These are phyloP conservation scores for Koerneria pararmatus DNA, from an alignment of 2,888 invertebrate species.

Conservation along the genomic window DNA sequence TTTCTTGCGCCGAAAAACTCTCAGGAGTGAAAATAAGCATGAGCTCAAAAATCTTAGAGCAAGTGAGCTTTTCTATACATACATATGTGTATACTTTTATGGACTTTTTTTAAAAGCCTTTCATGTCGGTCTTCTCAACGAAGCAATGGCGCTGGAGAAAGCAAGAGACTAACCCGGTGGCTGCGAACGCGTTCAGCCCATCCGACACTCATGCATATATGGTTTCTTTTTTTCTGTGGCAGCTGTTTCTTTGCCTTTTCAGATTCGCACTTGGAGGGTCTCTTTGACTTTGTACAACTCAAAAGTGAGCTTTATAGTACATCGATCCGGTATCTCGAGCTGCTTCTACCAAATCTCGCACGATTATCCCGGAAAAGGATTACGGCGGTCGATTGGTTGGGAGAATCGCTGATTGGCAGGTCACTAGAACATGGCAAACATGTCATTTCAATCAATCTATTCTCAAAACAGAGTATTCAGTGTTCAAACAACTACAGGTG, in stretches of 20 bases:
- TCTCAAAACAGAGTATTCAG: not conserved
- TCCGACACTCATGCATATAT: too few species aligned
- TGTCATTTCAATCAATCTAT: not conserved
- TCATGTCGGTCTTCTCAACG: conserved; percentile 31
- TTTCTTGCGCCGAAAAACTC: too few species aligned
- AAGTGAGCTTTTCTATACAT: too few species aligned
- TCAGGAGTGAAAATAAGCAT: conserved; percentile 27
- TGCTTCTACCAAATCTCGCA: conserved; percentile 41
- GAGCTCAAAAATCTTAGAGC: conserved; percentile 15
- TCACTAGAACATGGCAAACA: not conserved
- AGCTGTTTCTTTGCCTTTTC: too few species aligned
- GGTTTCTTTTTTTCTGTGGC: too few species aligned
- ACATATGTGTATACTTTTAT: too few species aligned
- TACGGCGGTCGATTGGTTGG: conserved; percentile 28
- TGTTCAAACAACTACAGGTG: not conserved
- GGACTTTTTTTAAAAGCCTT: too few species aligned
- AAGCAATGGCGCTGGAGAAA: conserved; percentile 35
- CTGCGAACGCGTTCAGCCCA: too few species aligned
- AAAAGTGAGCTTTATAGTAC: conserved; percentile 44
- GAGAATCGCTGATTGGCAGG: conserved; percentile 28
- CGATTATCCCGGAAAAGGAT: conserved; percentile 22
- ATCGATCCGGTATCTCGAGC: conserved; percentile 54
- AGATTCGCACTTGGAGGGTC: too few species aligned
- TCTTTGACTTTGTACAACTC: too few species aligned
- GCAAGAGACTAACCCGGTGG: too few species aligned